Evolutionary conservation across 2,113 vertebrate genomes (phyloP).

Genomic region (Ariopsis seemanni): DNA sequence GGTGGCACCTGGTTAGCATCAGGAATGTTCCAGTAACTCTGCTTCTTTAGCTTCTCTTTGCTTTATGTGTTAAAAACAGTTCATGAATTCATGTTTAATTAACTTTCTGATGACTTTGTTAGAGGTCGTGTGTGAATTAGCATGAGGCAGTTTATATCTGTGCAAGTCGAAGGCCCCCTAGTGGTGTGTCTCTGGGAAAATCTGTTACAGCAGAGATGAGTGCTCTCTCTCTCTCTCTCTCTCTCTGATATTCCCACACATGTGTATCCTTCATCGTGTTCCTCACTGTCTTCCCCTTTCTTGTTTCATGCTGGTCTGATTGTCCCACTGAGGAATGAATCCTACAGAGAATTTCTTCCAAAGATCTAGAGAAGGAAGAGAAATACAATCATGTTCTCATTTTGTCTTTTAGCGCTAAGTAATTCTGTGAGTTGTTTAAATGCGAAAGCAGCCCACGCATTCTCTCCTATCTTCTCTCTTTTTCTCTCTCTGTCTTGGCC

Average conservation of each 20-base stretch:
- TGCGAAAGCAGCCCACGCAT: constrained; percentile 4
- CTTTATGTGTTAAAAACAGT: not conserved
- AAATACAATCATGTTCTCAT: not conserved
- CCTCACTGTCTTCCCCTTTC: not conserved
- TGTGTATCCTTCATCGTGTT: not conserved
- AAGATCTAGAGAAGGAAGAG: not conserved
- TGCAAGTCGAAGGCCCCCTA: not conserved
- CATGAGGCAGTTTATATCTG: not conserved
- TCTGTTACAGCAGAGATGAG: not conserved
- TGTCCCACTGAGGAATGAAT: not conserved
- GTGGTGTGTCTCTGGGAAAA: not conserved
- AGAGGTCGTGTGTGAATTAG: too few relatives aligned
- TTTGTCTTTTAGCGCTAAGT: constrained; percentile 12
- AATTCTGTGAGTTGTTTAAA: constrained; percentile 30
- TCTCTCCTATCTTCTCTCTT: not conserved
- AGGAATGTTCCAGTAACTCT: not conserved
- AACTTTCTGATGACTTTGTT: not conserved
- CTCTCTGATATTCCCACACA: not conserved
- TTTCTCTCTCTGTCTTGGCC: constrained; percentile 11
- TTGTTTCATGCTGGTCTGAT: not conserved
- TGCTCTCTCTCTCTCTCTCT: not conserved
- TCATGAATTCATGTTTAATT: not conserved
- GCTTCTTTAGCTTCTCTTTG: not conserved
- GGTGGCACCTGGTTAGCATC: not conserved
- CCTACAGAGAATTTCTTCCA: constrained; percentile 12